Percentiles rank a stretch among this genome's conserved stretches.
phyloP scores from a whole-genome alignment of 2,797 vertebrate genomes.

The Odontamblyopus lacepedii region DNA sequence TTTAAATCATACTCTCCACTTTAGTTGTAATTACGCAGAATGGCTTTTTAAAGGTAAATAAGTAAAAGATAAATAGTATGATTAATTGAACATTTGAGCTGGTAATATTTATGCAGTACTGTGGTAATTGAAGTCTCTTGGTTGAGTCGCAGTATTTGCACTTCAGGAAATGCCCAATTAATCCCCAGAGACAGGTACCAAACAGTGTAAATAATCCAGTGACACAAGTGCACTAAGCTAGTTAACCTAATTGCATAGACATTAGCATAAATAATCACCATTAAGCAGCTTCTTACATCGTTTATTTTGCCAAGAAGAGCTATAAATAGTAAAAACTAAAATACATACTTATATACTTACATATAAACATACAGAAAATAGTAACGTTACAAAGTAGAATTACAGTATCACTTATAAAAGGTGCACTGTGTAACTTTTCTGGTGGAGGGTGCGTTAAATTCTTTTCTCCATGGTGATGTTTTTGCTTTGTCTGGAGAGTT shows the following conservation, averaged over 20 bases:
- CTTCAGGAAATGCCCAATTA: background rate
- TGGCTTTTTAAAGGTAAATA: background rate
- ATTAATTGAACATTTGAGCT: background rate
- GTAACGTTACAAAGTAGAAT: background rate
- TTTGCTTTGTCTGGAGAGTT: too few species aligned
- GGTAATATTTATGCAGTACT: background rate
- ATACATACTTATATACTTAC: background rate
- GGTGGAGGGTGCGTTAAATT: too few species aligned
- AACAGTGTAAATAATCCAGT: conserved; percentile 1
- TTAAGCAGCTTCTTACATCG: background rate
- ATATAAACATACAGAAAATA: too few species aligned
- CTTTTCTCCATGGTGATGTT: too few species aligned
- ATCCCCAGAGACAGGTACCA: background rate
- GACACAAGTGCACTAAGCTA: background rate
- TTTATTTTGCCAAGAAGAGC: background rate
- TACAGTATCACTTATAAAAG: background rate
- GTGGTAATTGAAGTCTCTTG: background rate
- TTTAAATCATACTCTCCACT: background rate
- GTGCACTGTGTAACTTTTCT: too few species aligned
- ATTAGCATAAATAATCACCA: background rate
- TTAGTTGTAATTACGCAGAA: background rate
- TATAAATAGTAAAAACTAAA: background rate
- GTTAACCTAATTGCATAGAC: background rate
- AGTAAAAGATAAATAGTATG: background rate
- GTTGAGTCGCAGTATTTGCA: background rate